Base-by-base conservation (phyloP, 2,113 vertebrate species). In the Hyla sarda region DNA sequence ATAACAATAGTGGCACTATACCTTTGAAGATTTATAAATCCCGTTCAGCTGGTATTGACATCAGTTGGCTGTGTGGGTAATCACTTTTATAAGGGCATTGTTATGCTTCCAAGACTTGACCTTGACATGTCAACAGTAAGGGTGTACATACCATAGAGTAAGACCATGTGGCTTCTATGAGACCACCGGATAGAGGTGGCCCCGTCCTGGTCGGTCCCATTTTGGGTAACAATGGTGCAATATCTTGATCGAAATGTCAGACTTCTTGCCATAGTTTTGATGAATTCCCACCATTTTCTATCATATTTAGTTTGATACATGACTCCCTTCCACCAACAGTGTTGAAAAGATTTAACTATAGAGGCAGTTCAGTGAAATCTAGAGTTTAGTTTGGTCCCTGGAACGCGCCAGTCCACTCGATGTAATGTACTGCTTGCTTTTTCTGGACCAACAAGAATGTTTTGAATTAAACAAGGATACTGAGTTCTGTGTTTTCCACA, bases 381-480 rank as follows among this genome's bases (percentile, higher is more conserved):
- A 37, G 50, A 78, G 5, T 62, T 45, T 41, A 56, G 76, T 45
- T 41, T 58, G 28, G 54, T 60, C 56, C 54, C 77, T 54, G 77
- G 54, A 47, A 54, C 52, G 16, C 23, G 17, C 28, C 41, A 25
- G 37, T 81, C 78, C 41, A 81, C 14, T 81, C 25, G 14, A 47
- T 81, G 56, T 81, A 28, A 81, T 81, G 78, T 65, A 54, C 56
- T 81, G 56, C 78, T 81, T 81, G 78, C 58, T 65, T 45, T 71
- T 37, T 81, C 78, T 81, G 56, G 78, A 65, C 56, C 78, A 81
- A 62, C 78, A 45, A 62, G 37, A 81, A 47, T 65, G 78, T 45
- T 81, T 81, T 62, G 12, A 62, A 65, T 81, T 47, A 81, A 81
- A 81, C 23, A 34, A n/a, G 37, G 37, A n/a, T 45, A 45, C 28